A percentile compares a stretch with the other conserved stretches of the same genome.
phyloP scores from a whole-genome alignment of 35 echinoderm and acorn worm genomes.

The Patiria miniata region DNA sequence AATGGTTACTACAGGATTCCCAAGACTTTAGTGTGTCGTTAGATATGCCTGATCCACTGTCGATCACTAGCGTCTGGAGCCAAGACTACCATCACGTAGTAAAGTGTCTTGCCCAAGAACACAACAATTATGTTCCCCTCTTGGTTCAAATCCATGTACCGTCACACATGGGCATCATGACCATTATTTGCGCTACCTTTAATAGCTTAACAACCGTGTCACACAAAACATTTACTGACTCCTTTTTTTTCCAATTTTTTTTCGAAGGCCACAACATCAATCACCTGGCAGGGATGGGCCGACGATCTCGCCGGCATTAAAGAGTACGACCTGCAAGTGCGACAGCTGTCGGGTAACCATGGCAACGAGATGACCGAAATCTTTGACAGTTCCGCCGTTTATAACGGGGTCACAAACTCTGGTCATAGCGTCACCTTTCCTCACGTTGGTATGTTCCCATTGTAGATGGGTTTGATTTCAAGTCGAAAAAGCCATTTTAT shows the following conservation, averaged over 20 bases:
- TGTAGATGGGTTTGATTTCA: background rate
- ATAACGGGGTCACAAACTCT: background rate
- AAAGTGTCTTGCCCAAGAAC: too few relatives aligned
- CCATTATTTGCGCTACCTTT: too few relatives aligned
- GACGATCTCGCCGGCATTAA: constrained; percentile 26
- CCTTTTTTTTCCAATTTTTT: background rate
- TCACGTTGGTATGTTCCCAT: background rate
- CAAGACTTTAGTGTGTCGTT: too few relatives aligned
- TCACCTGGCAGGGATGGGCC: constrained; percentile 36
- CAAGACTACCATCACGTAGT: too few relatives aligned
- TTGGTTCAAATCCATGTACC: too few relatives aligned
- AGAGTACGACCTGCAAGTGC: constrained; percentile 18
- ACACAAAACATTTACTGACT: too few relatives aligned
- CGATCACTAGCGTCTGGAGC: too few relatives aligned
- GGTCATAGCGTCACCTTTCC: background rate
- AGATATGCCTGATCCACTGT: too few relatives aligned
- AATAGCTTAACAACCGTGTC: too few relatives aligned
- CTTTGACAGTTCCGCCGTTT: background rate
- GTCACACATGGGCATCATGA: too few relatives aligned
- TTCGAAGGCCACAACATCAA: background rate
- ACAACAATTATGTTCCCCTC: too few relatives aligned
- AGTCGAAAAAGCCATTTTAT: background rate
- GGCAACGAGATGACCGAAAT: constrained; percentile 8
- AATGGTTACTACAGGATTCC: too few relatives aligned
- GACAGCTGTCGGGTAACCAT: constrained; percentile 11